Base-by-base conservation (phyloP, 1,140 invertebrate genomes). In the Lanistes nyassanus region DNA sequence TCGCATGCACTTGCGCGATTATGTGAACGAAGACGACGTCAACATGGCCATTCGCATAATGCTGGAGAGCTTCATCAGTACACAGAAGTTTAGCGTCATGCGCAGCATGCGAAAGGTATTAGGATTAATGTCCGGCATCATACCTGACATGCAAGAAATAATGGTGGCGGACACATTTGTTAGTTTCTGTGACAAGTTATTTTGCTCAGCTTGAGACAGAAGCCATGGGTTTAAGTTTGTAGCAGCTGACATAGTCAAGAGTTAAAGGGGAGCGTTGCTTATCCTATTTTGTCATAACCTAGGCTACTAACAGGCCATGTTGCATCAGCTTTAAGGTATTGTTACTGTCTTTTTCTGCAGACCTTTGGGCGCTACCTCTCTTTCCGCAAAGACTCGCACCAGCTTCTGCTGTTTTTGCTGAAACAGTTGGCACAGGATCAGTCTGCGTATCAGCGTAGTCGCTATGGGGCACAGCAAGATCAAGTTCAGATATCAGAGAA, bases 81-180 rank as follows among this genome's bases (percentile, higher is more conserved):
- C 98, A 13, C 98, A 99, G 88, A 99, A 99, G 87, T 98, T 96
- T 90, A 97, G 95, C 81, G 95, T 99, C 21, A 99, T 98, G 95
- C 94, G 96, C 85, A 92, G 93, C 42, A 99, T 99, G 97, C 92
- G 93, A 90, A 94, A 95, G 91, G 95, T 97, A 89, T 47, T n/a
- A n/a, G n/a, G n/a, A n/a, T n/a, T n/a, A n/a, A n/a, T n/a, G n/a
- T n/a, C n/a, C n/a, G n/a, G n/a, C n/a, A n/a, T n/a, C n/a, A n/a
- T n/a, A n/a, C n/a, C n/a, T n/a, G n/a, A n/a, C n/a, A n/a, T n/a
- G n/a, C n/a, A n/a, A n/a, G n/a, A n/a, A n/a, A n/a, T n/a, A n/a
- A n/a, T n/a, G n/a, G n/a, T n/a, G n/a, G n/a, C n/a, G n/a, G n/a
- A n/a, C n/a, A n/a, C n/a, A n/a, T n/a, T n/a, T n/a, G n/a, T n/a